These are phyloP conservation scores for Pachyrhynchus sulphureomaculatus DNA, from an alignment of 1,140 invertebrate genomes.

Conservation along the genomic window DNA sequence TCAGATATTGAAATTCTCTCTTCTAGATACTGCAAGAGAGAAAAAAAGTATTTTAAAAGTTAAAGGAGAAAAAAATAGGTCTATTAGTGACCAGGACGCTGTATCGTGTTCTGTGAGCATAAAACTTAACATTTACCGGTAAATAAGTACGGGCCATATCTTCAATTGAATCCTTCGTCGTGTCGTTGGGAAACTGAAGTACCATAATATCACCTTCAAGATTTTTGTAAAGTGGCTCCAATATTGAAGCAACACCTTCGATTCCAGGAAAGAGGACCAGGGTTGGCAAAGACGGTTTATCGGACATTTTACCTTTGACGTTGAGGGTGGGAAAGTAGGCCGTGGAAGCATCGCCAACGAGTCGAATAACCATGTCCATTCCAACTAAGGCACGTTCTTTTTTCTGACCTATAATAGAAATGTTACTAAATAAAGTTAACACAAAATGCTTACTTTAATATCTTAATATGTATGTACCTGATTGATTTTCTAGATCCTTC, in stretches of 20 bases:
- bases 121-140: too few species aligned
- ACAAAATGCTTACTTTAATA: too few species aligned
- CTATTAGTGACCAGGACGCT: too few species aligned
- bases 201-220: slow-evolving; percentile 66
- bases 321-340: slow-evolving; percentile 2
- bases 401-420: slow-evolving; percentile 1
- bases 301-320: neutral
- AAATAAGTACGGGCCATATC: slow-evolving; percentile 43
- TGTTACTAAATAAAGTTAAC: too few species aligned
- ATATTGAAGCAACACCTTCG: slow-evolving; percentile 67
- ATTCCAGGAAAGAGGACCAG: slow-evolving; percentile 71
- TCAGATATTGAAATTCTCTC: slow-evolving; percentile 20
- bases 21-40: slow-evolving; percentile 26
- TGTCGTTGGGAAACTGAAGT: slow-evolving; percentile 61
- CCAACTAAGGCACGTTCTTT: slow-evolving; percentile 16
- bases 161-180: slow-evolving; percentile 47
- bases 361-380: slow-evolving; percentile 30
- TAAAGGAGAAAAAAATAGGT: neutral
- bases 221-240: slow-evolving; percentile 61
- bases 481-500: slow-evolving; percentile 3
- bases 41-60: neutral
- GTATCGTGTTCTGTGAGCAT: too few species aligned
- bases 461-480: neutral
- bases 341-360: slow-evolving; percentile 19
- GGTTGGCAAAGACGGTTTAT: slow-evolving; percentile 54